phyloP scores from a whole-genome alignment of 2,888 invertebrate genomes.

The Orthonychiurus folsomi region DNA sequence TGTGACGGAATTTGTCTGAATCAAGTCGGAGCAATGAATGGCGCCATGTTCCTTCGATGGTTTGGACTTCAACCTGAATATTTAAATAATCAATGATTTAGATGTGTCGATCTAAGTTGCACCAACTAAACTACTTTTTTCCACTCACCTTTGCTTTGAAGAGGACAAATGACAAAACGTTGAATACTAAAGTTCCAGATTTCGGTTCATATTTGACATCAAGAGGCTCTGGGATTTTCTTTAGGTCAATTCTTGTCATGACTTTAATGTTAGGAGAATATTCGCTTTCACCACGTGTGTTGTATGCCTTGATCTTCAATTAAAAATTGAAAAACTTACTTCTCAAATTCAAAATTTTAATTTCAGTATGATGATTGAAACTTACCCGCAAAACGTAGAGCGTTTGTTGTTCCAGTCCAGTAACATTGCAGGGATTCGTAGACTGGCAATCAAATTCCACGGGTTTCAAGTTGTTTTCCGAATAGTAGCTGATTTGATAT shows the following conservation, averaged over 20 bases:
- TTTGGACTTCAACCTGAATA: conserved; percentile 29
- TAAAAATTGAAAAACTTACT: conserved; percentile 10
- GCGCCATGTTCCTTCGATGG: conserved; percentile 59
- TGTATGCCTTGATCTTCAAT: conserved; percentile 68
- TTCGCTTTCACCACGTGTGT: conserved; percentile 77
- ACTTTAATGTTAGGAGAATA: conserved; percentile 74
- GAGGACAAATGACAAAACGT: conserved; percentile 48
- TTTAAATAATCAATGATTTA: background rate
- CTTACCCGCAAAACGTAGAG: conserved; percentile 73
- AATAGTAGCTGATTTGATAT: conserved; percentile 73
- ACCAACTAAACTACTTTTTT: background rate
- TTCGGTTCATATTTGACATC: conserved; percentile 74
- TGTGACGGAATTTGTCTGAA: conserved; percentile 49
- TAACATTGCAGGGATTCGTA: conserved; percentile 79
- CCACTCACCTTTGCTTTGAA: conserved; percentile 37
- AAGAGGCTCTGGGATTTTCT: conserved; percentile 61
- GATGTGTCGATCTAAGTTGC: background rate
- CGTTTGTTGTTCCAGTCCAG: conserved; percentile 74
- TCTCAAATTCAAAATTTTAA: conserved; percentile 4
- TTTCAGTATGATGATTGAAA: background rate
- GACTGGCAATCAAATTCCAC: conserved; percentile 72
- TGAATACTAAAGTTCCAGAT: conserved; percentile 65
- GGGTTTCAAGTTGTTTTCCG: conserved; percentile 50
- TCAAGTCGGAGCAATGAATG: conserved; percentile 45
- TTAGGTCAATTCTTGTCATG: conserved; percentile 70